Evolutionary conservation across 2,797 vertebrate species (phyloP).

Genomic region (Coccyzus lansbergi): DNA sequence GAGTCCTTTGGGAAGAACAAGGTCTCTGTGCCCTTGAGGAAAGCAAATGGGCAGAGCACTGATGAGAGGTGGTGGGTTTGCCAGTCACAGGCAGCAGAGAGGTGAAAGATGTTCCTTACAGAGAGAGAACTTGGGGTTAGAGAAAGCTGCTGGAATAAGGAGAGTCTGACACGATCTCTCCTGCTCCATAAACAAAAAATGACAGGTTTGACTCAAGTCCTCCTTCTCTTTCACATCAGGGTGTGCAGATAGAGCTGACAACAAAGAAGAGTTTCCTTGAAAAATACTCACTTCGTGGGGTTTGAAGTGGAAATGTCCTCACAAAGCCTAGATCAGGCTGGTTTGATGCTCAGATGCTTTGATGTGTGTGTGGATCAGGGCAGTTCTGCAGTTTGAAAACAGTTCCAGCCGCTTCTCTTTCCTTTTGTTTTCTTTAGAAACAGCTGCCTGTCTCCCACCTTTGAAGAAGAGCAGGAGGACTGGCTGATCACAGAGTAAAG

Average conservation of each 20-base stretch:
- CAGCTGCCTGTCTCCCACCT: too few relatives aligned
- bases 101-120: background rate
- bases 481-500: background rate
- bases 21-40: background rate
- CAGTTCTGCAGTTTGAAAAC: background rate
- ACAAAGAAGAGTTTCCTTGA: background rate
- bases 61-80: accelerated
- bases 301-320: constrained; percentile 50
- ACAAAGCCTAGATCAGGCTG: background rate
- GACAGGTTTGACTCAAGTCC: background rate
- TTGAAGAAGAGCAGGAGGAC: too few relatives aligned
- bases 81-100: background rate
- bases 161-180: background rate
- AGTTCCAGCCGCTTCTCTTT: background rate
- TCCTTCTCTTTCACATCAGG: background rate
- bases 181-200: background rate
- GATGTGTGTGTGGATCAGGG: background rate
- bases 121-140: background rate
- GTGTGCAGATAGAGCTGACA: background rate
- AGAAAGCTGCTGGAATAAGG: background rate
- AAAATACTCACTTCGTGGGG: background rate
- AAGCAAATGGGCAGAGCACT: accelerated
- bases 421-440: accelerated
- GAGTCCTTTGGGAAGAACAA: background rate
- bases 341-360: background rate